Conservation (phyloP, 2,113 vertebrate genomes). For the Pandion haliaetus region DNA sequence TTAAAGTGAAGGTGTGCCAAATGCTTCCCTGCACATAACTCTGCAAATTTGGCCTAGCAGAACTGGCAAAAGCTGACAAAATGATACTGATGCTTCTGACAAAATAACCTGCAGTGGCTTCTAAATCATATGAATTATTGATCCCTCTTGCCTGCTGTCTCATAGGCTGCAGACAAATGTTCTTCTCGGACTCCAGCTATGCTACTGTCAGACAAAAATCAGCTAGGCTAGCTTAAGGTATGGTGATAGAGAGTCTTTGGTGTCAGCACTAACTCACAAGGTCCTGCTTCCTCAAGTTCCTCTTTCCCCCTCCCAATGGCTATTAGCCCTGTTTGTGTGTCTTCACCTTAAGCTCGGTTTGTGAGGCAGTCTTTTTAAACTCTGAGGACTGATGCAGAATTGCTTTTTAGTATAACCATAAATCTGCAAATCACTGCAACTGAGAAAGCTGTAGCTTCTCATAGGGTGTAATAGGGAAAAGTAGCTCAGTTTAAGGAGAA, state of each 20-base stretch:
- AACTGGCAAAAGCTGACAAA: not conserved
- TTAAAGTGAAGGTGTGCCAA: not conserved
- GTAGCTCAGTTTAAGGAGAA: not conserved
- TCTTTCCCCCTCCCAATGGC: accelerated
- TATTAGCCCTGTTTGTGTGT: not conserved
- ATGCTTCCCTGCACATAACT: not conserved
- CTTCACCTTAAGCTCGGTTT: accelerated
- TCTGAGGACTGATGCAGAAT: not conserved
- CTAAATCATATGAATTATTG: not conserved
- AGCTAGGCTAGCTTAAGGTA: not conserved
- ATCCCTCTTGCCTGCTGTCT: not conserved
- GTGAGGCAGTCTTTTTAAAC: not conserved
- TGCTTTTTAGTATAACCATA: not conserved
- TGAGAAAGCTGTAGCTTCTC: not conserved
- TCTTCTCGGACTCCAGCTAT: not conserved
- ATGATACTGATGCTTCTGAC: not conserved
- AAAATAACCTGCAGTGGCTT: not conserved
- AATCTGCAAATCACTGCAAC: not conserved
- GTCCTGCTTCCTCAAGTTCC: not conserved
- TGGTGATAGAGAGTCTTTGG: not conserved
- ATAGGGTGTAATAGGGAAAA: accelerated
- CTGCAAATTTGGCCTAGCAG: not conserved
- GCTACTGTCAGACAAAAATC: not conserved
- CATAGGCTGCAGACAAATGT: not conserved
- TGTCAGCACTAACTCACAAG: not conserved